Base-by-base conservation (phyloP, 1,140 invertebrate genomes). In the Pteromalus puparum region DNA sequence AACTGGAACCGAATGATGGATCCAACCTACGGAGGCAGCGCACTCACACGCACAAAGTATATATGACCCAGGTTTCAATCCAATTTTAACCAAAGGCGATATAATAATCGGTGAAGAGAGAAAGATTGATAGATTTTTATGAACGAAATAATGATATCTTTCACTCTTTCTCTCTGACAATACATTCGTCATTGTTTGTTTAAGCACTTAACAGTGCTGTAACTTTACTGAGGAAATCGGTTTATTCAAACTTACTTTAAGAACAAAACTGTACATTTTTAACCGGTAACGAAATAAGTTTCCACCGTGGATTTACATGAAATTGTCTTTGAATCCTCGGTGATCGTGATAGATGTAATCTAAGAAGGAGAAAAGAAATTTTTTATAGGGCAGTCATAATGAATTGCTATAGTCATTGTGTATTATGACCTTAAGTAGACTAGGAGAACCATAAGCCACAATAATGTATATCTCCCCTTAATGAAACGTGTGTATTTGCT, bases 1-100 rank as follows among this genome's bases (percentile, higher is more conserved):
- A 97, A 99, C 91, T 99, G 98, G 98, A 95, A 96, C 81, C 94
- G 97, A 88, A 98, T 99, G 96, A 97, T 97, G 91, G 98, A 99
- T 93, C 97, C 97, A 15, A 96, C 96, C n/a, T 96, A 96, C 90
- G 98, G 97, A 4, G 95, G 96, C 87, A 96, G 95, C 89, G 98
- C 97, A 10, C 95, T 99, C 21, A 99, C 97, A 77, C 96, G 97
- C 92, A 99, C 98, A 80, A 99, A 99, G 94, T 99, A 98, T 92
- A 98, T 99, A 91, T 93, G 90, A 93, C 87, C 85, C 76, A 86
- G 81, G 81, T 86, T 83, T 48, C 42, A 86, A 74, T 86, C 81
- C 18, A 85, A 82, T 65, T 79, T 85, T 85, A 81, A 85, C n/a
- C 79, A 53, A 85, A 61, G 34, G 34, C 83, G 77, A 67, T 61